phyloP scores from a whole-genome alignment of 2,888 invertebrate species.

The Parnassius glacialis region DNA sequence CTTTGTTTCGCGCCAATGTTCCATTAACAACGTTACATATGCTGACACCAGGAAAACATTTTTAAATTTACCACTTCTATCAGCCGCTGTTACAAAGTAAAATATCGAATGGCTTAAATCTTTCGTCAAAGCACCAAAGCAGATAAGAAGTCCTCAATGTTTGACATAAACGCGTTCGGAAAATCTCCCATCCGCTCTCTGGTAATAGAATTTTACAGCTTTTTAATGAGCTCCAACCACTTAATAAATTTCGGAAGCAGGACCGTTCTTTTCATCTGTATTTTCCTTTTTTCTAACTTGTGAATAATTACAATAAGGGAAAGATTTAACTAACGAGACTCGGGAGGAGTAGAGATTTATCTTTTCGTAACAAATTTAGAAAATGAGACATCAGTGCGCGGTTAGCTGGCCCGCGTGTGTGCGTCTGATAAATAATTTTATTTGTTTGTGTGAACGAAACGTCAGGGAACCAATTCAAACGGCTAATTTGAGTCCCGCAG shows the following conservation, averaged over 20 bases:
- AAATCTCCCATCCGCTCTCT: constrained; percentile 55
- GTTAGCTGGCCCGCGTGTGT: constrained; percentile 44
- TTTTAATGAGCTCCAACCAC: constrained; percentile 74
- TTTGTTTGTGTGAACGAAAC: constrained; percentile 48
- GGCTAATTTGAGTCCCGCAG: constrained; percentile 67
- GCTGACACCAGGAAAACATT: constrained; percentile 33
- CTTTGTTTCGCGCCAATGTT: constrained; percentile 62
- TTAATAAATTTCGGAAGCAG: constrained; percentile 67
- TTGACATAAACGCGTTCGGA: constrained; percentile 37
- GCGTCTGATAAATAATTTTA: constrained; percentile 41
- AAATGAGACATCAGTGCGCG: constrained; percentile 74
- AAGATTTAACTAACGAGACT: constrained; percentile 75
- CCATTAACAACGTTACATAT: constrained; percentile 36
- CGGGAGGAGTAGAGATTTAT: constrained; percentile 73
- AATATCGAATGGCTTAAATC: constrained; percentile 36
- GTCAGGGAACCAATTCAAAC: constrained; percentile 63
- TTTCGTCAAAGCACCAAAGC: constrained; percentile 19
- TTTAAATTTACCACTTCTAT: constrained; percentile 34
- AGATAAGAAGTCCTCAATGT: constrained; percentile 22
- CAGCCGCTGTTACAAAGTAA: constrained; percentile 36
- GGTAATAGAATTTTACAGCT: constrained; percentile 73
- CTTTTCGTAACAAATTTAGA: constrained; percentile 78
- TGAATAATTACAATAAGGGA: constrained; percentile 71
- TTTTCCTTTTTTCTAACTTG: constrained; percentile 51
- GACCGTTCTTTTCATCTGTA: constrained; percentile 70